Conservation (phyloP, 2,113 vertebrate species). For the Ibidorhyncha struthersii region DNA sequence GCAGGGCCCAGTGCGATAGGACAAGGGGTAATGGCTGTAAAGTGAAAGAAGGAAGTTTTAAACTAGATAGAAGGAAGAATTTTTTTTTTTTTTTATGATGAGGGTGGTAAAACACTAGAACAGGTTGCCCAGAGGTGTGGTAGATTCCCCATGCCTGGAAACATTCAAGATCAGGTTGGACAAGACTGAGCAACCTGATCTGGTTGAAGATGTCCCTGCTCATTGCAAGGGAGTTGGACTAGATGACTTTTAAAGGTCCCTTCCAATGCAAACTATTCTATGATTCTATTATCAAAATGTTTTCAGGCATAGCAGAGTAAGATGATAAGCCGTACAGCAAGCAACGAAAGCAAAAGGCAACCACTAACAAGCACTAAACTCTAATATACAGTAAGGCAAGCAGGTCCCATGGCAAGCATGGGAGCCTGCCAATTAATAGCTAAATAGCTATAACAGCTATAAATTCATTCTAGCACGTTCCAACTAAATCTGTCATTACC, state of each 20-base stretch:
- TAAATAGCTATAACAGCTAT: neutral
- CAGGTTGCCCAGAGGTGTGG: neutral
- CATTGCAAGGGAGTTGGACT: neutral
- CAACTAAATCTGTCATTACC: neutral
- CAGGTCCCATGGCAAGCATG: neutral
- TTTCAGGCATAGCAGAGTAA: neutral
- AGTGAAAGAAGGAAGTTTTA: neutral
- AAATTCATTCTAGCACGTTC: neutral
- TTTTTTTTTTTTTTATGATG: neutral
- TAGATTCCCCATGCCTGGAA: neutral
- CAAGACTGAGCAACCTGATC: neutral
- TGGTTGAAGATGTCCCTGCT: neutral
- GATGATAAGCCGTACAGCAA: neutral
- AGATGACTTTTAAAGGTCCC: neutral
- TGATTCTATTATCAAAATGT: neutral
- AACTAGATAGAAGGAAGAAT: neutral
- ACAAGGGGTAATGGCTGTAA: neutral
- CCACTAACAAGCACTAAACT: neutral
- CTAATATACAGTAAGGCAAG: neutral
- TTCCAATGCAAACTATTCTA: neutral
- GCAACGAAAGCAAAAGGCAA: neutral
- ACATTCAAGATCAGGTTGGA: neutral
- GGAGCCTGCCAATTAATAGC: neutral
- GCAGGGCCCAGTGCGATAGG: neutral
- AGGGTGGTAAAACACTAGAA: neutral